A percentile compares a stretch with the other conserved stretches of the same genome.
Evolutionary conservation across 92 coral and sea anemone species (phyloP).

Genomic region (Palythoa grandiflora): DNA sequence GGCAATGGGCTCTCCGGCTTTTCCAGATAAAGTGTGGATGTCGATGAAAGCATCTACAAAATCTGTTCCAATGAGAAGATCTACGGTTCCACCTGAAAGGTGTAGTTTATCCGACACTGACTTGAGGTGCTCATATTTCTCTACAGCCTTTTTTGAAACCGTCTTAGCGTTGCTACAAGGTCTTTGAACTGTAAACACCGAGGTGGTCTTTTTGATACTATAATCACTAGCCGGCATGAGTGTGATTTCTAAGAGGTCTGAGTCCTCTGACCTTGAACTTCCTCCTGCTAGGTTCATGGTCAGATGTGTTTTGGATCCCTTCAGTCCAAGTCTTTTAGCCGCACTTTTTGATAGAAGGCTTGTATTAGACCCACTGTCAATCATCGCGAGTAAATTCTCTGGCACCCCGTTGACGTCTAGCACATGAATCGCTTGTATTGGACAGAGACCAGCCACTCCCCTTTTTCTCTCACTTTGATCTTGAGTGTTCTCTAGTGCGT

Average conservation of each 20-base stretch:
- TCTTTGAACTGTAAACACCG: slow-evolving; percentile 45
- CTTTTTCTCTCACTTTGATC: slow-evolving; percentile 17
- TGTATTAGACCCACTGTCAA: slow-evolving; percentile 68
- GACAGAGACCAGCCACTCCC: slow-evolving; percentile 58
- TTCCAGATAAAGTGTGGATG: slow-evolving; percentile 36
- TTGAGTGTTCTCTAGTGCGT: slow-evolving; percentile 21
- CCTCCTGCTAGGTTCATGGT: slow-evolving; percentile 80
- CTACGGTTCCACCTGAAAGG: slow-evolving; percentile 71
- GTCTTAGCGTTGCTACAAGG: slow-evolving; percentile 72
- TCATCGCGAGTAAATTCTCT: slow-evolving; percentile 61
- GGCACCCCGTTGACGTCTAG: slow-evolving; percentile 48
- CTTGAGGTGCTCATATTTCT: slow-evolving; percentile 60
- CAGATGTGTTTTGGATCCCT: slow-evolving; percentile 60
- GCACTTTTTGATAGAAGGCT: slow-evolving; percentile 66
- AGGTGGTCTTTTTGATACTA: slow-evolving; percentile 49
- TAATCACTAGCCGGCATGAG: slow-evolving; percentile 47
- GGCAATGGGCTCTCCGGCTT: slow-evolving; percentile 62
- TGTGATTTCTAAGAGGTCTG: slow-evolving; percentile 47
- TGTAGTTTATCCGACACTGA: slow-evolving; percentile 49
- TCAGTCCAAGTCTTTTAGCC: slow-evolving; percentile 57
- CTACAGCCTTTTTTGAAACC: slow-evolving; percentile 53
- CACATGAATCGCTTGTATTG: slow-evolving; percentile 62
- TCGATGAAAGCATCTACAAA: slow-evolving; percentile 58
- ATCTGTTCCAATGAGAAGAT: slow-evolving; percentile 65
- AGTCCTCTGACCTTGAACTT: slow-evolving; percentile 42